These are phyloP conservation scores for Strix aluco DNA, from an alignment of 2,113 vertebrate species.

Conservation along the genomic window DNA sequence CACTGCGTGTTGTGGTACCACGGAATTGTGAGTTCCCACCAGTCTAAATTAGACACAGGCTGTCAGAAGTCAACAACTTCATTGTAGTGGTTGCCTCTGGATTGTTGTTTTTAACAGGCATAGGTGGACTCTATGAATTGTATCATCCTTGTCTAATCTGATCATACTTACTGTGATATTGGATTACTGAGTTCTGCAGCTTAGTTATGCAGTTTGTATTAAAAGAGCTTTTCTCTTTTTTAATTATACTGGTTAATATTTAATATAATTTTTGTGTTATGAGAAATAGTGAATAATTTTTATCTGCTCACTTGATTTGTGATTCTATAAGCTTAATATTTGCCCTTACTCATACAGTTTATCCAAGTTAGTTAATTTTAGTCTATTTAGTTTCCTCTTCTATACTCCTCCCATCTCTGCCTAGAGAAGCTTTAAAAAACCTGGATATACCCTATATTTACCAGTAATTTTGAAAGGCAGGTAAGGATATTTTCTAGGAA, in stretches of 20 bases:
- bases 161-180: neutral
- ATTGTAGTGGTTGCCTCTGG: neutral
- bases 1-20: fast-evolving
- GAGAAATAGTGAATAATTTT: neutral
- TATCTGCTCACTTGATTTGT: neutral
- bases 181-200: neutral
- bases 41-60: neutral
- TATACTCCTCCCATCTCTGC: neutral
- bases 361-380: neutral
- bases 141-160: neutral
- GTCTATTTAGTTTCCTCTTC: neutral
- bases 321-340: neutral
- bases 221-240: neutral
- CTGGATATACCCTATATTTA: neutral
- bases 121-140: neutral
- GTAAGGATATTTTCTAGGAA: neutral
- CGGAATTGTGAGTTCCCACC: neutral
- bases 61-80: neutral
- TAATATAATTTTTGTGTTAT: neutral
- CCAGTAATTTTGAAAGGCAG: neutral
- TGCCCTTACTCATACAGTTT: neutral
- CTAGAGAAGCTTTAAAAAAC: neutral
- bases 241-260: neutral
- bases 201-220: neutral
- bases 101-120: neutral